Conservation (phyloP, 2,113 vertebrate genomes). For the Chamaetylas fuelleborni region DNA sequence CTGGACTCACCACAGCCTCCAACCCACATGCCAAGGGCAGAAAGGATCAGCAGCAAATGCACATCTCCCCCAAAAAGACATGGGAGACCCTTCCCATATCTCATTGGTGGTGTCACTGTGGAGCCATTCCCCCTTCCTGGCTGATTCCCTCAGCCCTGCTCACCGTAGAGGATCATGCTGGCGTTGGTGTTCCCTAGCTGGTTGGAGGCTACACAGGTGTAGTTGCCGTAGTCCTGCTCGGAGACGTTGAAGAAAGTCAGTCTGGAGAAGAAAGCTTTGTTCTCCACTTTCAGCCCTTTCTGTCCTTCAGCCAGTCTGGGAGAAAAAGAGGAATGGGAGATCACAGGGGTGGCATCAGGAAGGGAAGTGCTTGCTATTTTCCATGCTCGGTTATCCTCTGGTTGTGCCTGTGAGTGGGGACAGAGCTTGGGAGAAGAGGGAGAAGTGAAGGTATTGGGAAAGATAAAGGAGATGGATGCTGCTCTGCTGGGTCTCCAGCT, state of each 20-base stretch:
- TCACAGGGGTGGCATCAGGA: not conserved
- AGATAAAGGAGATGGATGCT: not conserved
- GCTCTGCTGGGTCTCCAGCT: not conserved
- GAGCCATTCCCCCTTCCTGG: not conserved
- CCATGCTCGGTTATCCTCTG: rapidly evolving
- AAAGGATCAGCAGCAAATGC: not conserved
- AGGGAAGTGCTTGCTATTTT: rapidly evolving
- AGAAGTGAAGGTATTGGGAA: not conserved
- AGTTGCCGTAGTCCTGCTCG: conserved; percentile 93
- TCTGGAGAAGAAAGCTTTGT: conserved; percentile 83
- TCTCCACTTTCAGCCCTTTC: conserved; percentile 88
- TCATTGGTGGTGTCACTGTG: rapidly evolving
- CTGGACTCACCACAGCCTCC: not conserved
- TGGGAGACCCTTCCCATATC: not conserved
- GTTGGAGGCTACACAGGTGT: conserved; percentile 94
- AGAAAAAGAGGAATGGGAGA: not conserved
- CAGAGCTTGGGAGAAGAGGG: rapidly evolving
- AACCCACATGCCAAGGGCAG: rapidly evolving
- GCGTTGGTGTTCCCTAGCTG: conserved; percentile 91
- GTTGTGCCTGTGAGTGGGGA: not conserved
- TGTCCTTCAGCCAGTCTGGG: conserved; percentile 85
- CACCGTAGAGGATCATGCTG: conserved; percentile 91
- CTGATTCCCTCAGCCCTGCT: conserved; percentile 36
- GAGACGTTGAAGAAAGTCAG: conserved; percentile 96
- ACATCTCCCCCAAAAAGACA: not conserved